Base-by-base conservation (phyloP, 2,888 invertebrate species). In the Clitarchus hookeri region DNA sequence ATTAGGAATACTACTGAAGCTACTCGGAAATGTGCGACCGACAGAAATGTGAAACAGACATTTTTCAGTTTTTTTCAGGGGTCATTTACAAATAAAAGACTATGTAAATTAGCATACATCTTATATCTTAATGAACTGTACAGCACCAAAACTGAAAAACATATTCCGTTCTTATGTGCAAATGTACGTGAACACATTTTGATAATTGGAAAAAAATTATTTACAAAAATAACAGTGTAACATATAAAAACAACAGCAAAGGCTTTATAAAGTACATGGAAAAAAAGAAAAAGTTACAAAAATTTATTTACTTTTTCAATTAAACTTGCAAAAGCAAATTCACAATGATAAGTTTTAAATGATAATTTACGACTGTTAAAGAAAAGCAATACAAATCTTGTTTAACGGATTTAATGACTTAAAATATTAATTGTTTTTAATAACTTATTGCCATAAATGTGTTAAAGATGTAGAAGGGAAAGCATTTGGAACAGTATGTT, bases 221-320 rank as follows among this genome's bases (percentile, higher is more conserved):
- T 65, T 65, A 65, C 65, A 65, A 65, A 65, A 65, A 65, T n/a
- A 65, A 65, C 65, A 65, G 65, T n/a, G n/a, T 65, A n/a, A n/a
- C n/a, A 65, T 65, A 65, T 65, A 65, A 65, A 48, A 65, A 65
- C n/a, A 23, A 23, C n/a, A 65, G n/a, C n/a, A 9, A 12, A 53
- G 53, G 6, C 8, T 65, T 16, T 19, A 65, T 19, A n/a, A 19
- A 23, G 65, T 65, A 11, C 65, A 65, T 19, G 8, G 65, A 65
- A 23, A 23, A 8, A 65, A 65, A 16, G 6, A 65, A 6, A 65
- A 65, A 65, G 16, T n/a, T 19, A 65, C 65, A 13, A 13, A 65
- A 65, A 65, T 23, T 0, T 65, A 23, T 65, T 65, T 65, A 65
- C 12, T 16, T 65, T 65, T 65, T 16, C 8, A 65, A 65, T n/a